Evolutionary conservation across 1,140 invertebrate genomes (phyloP).

Genomic region (Ectropis grisescens): DNA sequence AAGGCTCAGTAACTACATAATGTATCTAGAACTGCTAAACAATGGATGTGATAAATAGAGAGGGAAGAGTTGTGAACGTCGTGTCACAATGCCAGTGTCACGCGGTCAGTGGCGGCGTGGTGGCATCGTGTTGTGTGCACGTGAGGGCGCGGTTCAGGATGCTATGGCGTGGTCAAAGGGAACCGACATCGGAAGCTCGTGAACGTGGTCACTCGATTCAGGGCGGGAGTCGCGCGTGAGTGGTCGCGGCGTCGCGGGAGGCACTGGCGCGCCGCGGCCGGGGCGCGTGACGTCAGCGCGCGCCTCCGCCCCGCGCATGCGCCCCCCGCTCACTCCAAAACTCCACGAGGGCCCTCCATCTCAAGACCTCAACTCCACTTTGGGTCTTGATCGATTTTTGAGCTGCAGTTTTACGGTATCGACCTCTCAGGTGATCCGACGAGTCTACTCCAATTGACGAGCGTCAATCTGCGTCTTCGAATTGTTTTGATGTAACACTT

Average conservation of each 20-base stretch:
- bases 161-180: constrained; percentile 12
- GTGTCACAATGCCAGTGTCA: no score
- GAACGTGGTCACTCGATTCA: constrained; percentile 32
- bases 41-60: no score
- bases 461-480: no score
- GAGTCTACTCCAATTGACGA: no score
- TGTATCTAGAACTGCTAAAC: no score
- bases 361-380: constrained; percentile 62
- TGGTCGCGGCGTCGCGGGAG: constrained; percentile 46
- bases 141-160: no score
- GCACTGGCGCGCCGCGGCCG: constrained; percentile 42
- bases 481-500: no score
- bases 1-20: no score
- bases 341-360: constrained; percentile 53
- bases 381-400: constrained; percentile 63
- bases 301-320: constrained; percentile 22
- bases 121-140: no score
- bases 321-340: constrained; percentile 39
- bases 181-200: constrained; percentile 55
- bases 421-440: constrained; percentile 18
- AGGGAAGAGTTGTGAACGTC: no score
- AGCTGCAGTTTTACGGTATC: constrained; percentile 38
- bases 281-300: constrained; percentile 59
- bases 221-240: constrained; percentile 51
- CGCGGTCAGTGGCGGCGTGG: no score